These are phyloP conservation scores for Drosophila peninsularis DNA, from an alignment of 2,888 invertebrate genomes.

Conservation along the genomic window DNA sequence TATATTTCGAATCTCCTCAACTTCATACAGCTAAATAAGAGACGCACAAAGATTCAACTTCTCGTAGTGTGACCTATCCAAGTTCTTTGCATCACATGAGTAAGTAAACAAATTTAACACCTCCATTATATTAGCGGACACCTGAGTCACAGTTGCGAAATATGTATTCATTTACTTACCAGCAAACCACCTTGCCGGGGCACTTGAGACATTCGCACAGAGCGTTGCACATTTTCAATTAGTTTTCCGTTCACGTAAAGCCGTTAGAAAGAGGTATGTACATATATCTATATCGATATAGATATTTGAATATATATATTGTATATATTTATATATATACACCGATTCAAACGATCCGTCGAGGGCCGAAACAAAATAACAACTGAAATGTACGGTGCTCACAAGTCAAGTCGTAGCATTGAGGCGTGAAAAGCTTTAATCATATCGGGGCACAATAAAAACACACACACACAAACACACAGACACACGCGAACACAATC, in stretches of 20 bases:
- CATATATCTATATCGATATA: constrained; percentile 4
- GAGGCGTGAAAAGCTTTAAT: constrained; percentile 64
- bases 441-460: constrained; percentile 51
- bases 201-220: constrained; percentile 81
- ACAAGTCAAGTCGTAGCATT: constrained; percentile 40
- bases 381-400: constrained; percentile 52
- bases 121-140: not conserved
- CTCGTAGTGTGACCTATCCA: not conserved
- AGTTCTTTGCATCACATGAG: not conserved
- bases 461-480: not conserved
- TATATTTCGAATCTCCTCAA: not conserved
- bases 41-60: not conserved
- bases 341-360: constrained; percentile 23
- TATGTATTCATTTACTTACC: constrained; percentile 67
- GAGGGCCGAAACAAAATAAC: constrained; percentile 54
- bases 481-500: no score
- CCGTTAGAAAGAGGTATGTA: constrained; percentile 4
- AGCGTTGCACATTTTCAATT: constrained; percentile 78
- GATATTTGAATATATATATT: constrained; percentile 6
- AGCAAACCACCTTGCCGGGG: constrained; percentile 81
- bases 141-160: constrained; percentile 28
- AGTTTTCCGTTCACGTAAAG: constrained; percentile 21
- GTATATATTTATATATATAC: constrained; percentile 8
- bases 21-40: not conserved
- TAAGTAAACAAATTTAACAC: constrained; percentile 5